Base-by-base conservation (phyloP, 2,888 invertebrate species). In the Trichopoda pennipes region DNA sequence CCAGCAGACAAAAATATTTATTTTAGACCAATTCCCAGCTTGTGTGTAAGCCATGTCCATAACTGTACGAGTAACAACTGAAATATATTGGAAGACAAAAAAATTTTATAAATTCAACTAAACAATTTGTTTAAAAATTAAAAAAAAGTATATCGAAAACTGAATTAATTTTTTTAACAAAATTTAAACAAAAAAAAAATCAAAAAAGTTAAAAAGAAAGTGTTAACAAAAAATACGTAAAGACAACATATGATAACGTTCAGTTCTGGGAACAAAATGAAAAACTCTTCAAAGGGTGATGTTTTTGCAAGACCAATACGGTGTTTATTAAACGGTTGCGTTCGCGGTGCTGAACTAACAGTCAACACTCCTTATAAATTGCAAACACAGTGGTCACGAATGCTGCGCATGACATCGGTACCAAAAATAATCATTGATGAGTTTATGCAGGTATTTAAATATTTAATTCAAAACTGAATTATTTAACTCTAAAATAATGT, bases 361-460 rank as follows among this genome's bases (percentile, higher is more conserved):
- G 86, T 87, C 14, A 87, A 87, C 69, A 87, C 88, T 2, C 90
- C 90, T 2, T 84, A 91, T 16, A 91, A 89, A 80, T 78, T 91
- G 42, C 87, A 91, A 79, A 86, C 88, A 74, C 88, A 90, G 81
- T 91, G 90, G 90, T 89, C 89, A 3, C 86, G 90, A 68, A 89
- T 91, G 63, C 84, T 91, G 70, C 86, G 90, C 21, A 89, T 91
- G 86, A 87, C 89, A 51, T 87, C 90, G 10, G 85, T 85, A 68
- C 87, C 89, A 12, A 91, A 91, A 87, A 87, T 90, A 60, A 87
- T 87, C 21, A 86, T 88, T 53, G 89, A 89, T 70, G 91, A 91
- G 55, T 85, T 91, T 49, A 56, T 91, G 51, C 86, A 91, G 91
- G 91, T 91, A 90, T 76, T 61, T n/a, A n/a, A n/a, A n/a, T n/a